Evolutionary conservation across 2,888 invertebrate genomes (phyloP).

Genomic region (Trissonchulus latispiculum): DNA sequence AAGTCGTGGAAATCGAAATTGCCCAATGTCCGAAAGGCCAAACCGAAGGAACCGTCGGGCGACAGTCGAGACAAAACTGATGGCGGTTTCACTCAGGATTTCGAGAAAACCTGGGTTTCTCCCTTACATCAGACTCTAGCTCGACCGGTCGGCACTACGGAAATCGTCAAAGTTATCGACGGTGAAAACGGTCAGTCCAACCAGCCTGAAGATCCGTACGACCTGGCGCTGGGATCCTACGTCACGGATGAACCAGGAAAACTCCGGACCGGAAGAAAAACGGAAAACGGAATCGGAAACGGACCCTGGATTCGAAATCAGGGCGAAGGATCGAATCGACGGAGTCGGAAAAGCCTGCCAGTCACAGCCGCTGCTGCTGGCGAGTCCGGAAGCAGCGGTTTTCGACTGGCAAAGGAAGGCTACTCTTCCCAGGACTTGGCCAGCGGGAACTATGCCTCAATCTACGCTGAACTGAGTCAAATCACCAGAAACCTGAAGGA

Average conservation of each 20-base stretch:
- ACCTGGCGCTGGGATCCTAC: not conserved
- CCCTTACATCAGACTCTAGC: not conserved
- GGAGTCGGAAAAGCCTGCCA: not conserved
- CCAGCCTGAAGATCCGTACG: not conserved
- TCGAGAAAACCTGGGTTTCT: not conserved
- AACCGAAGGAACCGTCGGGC: not conserved
- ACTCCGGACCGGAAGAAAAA: not conserved
- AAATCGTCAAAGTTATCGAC: no score
- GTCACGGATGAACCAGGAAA: not conserved
- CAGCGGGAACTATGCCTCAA: no score
- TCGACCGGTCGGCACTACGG: not conserved
- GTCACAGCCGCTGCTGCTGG: not conserved
- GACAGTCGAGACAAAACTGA: no score
- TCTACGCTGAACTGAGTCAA: not conserved
- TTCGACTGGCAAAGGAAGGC: not conserved
- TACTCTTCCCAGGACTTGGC: no score
- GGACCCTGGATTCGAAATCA: not conserved
- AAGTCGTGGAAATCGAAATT: conserved; percentile 9
- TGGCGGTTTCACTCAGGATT: not conserved
- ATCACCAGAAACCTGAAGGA: not conserved
- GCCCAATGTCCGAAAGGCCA: not conserved
- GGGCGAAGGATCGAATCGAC: not conserved
- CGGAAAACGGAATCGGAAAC: not conserved
- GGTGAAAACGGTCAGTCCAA: no score
- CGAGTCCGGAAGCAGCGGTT: not conserved